phyloP scores from a whole-genome alignment of 2,113 vertebrate genomes.

The Microtus ochrogaster region DNA sequence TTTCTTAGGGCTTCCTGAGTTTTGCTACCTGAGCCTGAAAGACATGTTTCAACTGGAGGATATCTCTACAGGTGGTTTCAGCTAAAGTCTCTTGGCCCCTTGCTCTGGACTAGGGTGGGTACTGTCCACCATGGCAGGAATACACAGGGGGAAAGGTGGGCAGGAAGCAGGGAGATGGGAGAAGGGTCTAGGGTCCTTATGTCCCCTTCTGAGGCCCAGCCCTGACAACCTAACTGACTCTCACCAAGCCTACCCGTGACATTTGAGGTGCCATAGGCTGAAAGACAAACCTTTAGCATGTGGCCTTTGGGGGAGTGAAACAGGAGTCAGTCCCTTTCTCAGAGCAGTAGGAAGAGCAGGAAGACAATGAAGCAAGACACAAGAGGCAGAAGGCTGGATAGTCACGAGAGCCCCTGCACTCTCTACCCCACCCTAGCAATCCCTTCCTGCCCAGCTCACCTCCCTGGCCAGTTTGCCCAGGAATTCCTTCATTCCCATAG shows the following conservation, averaged over 20 bases:
- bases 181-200: not conserved
- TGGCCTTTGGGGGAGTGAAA: no score
- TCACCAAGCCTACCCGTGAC: not conserved
- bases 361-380: not conserved
- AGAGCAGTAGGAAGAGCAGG: not conserved
- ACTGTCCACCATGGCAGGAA: not conserved
- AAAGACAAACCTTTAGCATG: not conserved
- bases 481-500: not conserved
- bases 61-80: not conserved
- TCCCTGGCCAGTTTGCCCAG: not conserved
- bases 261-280: not conserved
- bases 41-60: not conserved
- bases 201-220: not conserved
- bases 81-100: not conserved
- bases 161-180: not conserved
- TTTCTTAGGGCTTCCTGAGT: not conserved
- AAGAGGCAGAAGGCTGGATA: rapidly evolving
- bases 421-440: not conserved
- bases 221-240: not conserved
- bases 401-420: not conserved
- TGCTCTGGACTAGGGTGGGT: not conserved
- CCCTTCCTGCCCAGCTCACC: not conserved
- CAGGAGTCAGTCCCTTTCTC: not conserved
- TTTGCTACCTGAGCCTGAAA: not conserved
- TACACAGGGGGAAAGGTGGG: not conserved